Evolutionary conservation across 2,113 vertebrate species (phyloP).

Genomic region (Platysternon megacephalum): DNA sequence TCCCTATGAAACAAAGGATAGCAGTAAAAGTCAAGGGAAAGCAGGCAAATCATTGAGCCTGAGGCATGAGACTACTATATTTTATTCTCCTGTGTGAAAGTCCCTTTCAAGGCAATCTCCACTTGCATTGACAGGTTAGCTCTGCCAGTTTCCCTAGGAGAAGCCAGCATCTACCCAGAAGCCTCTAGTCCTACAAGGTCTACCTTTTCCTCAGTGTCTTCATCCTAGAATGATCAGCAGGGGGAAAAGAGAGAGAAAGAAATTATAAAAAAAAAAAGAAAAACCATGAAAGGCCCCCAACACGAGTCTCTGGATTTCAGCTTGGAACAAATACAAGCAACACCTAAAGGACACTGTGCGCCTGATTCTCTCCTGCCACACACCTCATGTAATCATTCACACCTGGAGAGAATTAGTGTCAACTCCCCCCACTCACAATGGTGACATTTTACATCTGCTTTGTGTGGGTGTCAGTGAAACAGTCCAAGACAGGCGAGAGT

Average conservation of each 20-base stretch:
- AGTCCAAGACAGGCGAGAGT: background rate
- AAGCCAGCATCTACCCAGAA: slow-evolving; percentile 35
- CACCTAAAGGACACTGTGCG: background rate
- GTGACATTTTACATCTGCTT: background rate
- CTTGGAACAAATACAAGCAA: background rate
- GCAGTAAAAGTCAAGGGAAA: background rate
- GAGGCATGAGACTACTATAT: background rate
- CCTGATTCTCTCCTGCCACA: background rate
- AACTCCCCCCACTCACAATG: background rate
- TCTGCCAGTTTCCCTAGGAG: slow-evolving; percentile 48
- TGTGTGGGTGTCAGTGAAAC: background rate
- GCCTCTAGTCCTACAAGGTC: slow-evolving; percentile 50
- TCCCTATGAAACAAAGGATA: background rate
- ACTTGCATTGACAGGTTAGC: background rate
- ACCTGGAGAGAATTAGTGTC: background rate
- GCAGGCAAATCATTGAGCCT: background rate
- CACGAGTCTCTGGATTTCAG: background rate
- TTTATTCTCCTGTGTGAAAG: background rate
- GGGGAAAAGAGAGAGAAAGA: background rate
- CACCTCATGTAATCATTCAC: background rate
- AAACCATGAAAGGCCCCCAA: background rate
- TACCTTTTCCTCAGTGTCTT: slow-evolving; percentile 54
- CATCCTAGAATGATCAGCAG: slow-evolving; percentile 56
- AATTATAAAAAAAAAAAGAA: slow-evolving; percentile 38
- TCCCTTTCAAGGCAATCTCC: background rate